phyloP scores from a whole-genome alignment of 2,113 vertebrate genomes.

The Sakesphorus luctuosus region DNA sequence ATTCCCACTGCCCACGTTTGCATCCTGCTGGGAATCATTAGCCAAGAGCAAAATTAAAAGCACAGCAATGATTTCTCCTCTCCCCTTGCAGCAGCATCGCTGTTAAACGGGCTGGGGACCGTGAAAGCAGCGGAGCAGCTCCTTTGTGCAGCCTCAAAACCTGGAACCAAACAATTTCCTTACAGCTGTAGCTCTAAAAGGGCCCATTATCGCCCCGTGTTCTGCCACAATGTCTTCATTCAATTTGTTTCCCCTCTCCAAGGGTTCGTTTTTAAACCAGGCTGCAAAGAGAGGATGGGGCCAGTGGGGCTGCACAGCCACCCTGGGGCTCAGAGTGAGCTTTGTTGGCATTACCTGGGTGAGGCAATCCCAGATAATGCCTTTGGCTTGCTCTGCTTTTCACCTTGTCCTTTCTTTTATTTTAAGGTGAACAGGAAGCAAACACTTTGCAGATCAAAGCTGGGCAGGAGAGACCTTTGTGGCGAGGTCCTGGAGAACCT shows the following conservation, averaged over 20 bases:
- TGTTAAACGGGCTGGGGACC: background rate
- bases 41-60: background rate
- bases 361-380: slow-evolving; percentile 37
- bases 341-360: slow-evolving; percentile 10
- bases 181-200: slow-evolving; percentile 24
- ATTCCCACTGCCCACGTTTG: fast-evolving
- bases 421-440: background rate
- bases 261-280: slow-evolving; percentile 55
- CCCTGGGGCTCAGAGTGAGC: slow-evolving; percentile 3
- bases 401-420: background rate
- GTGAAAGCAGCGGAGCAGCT: background rate
- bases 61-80: background rate
- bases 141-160: background rate
- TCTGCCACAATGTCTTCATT: slow-evolving; percentile 66
- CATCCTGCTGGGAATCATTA: background rate
- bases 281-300: background rate
- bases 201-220: background rate
- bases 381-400: background rate
- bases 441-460: background rate
- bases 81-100: background rate
- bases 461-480: background rate
- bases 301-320: background rate
- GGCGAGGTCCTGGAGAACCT: background rate
- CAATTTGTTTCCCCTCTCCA: slow-evolving; percentile 40
- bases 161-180: slow-evolving; percentile 34